Conservation (phyloP, 1,140 invertebrate genomes). For the Branchinecta lindahli region DNA sequence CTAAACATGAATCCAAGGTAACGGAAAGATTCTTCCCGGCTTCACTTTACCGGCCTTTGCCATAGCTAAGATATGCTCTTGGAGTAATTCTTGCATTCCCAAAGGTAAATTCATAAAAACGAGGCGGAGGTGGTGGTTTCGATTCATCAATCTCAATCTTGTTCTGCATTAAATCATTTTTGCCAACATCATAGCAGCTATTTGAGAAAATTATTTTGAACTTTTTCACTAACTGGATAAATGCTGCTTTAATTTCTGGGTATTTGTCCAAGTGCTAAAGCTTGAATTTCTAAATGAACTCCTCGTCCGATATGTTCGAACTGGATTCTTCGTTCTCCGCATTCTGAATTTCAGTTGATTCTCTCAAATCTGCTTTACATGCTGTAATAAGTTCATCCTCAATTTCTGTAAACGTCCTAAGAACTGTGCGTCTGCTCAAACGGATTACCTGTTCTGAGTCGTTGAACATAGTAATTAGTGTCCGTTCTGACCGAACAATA, state of each 20-base stretch:
- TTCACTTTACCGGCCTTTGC: not conserved
- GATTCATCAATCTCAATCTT: not conserved
- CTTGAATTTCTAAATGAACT: not conserved
- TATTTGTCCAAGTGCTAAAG: not conserved
- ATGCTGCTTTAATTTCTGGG: not conserved
- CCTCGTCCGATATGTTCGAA: not conserved
- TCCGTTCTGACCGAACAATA: not conserved
- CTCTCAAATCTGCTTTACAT: not conserved
- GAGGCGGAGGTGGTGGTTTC: not conserved
- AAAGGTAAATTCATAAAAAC: not conserved
- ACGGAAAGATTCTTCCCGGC: not conserved
- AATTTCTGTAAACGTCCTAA: not conserved
- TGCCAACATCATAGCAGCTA: not conserved
- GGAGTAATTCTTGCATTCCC: not conserved
- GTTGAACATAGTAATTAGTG: not conserved
- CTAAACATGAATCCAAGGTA: too few relatives aligned
- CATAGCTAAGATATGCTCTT: not conserved
- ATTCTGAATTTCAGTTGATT: not conserved
- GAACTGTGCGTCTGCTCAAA: not conserved
- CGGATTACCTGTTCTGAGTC: not conserved
- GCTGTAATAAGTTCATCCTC: not conserved
- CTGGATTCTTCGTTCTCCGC: not conserved
- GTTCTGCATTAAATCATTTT: not conserved
- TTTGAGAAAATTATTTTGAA: not conserved
- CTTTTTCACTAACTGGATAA: not conserved